A percentile compares a stretch with the other conserved stretches of the same genome.
These are phyloP conservation scores for Osmoderma eremita DNA, from an alignment of 2,888 invertebrate species.

Conservation along the genomic window DNA sequence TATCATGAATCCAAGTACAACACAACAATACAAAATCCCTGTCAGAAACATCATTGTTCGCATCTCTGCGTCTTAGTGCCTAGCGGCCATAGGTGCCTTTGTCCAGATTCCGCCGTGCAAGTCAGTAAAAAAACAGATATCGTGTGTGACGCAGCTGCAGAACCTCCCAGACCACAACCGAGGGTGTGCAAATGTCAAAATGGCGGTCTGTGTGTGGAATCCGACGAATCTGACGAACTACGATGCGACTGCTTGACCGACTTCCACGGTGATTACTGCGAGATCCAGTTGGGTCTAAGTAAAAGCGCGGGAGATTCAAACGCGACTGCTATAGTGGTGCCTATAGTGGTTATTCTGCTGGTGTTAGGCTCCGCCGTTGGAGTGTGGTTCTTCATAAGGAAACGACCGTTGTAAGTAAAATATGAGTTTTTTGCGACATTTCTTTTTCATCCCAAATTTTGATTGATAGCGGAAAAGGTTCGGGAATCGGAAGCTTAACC, in stretches of 20 bases:
- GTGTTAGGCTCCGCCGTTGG: slow-evolving; percentile 78
- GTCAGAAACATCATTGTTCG: slow-evolving; percentile 80
- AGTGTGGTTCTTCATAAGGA: slow-evolving; percentile 83
- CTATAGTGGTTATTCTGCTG: slow-evolving; percentile 81
- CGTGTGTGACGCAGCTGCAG: slow-evolving; percentile 85
- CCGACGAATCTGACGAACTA: slow-evolving; percentile 66
- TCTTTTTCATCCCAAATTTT: slow-evolving; percentile 17
- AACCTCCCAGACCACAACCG: slow-evolving; percentile 78
- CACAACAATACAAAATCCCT: slow-evolving; percentile 74
- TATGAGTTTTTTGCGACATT: slow-evolving; percentile 14
- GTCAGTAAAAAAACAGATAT: slow-evolving; percentile 69
- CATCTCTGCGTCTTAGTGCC: slow-evolving; percentile 94
- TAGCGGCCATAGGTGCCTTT: slow-evolving; percentile 87
- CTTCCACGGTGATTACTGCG: slow-evolving; percentile 79
- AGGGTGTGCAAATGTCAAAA: slow-evolving; percentile 86
- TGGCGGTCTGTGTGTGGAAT: slow-evolving; percentile 80
- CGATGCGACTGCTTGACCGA: slow-evolving; percentile 78
- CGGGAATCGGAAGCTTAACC: slow-evolving; percentile 80
- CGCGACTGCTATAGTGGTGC: slow-evolving; percentile 81
- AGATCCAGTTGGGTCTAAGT: slow-evolving; percentile 71
- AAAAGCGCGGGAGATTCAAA: slow-evolving; percentile 68
- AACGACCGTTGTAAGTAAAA: slow-evolving; percentile 82
- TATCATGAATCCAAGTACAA: slow-evolving; percentile 89
- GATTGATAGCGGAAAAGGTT: slow-evolving; percentile 79
- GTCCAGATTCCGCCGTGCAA: slow-evolving; percentile 80